Evolutionary conservation across 2,113 vertebrate species (phyloP), one percentile per base, ranked within the genome.

Genomic region (Cyanoliseus patagonus): DNA sequence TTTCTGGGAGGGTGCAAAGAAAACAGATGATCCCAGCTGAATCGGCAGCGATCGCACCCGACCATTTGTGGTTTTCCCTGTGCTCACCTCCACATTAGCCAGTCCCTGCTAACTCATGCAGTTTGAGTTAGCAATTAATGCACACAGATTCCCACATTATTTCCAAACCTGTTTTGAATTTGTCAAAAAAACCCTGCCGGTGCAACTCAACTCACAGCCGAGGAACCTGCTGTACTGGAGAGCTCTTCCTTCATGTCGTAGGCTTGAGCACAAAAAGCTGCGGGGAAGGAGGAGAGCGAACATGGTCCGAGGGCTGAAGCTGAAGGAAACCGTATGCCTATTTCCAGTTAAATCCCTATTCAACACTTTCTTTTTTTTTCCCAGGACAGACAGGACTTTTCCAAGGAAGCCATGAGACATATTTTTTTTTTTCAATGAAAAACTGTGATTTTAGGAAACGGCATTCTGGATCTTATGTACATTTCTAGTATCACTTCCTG

Each of bases 401-500:
- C 66, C 77, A 97, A 97, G 97, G 85, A 92, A 97, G 51, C 78
- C 79, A 59, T 3, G n/a, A 87, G 91, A 52, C 42, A n/a, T n/a
- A n/a, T n/a, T n/a, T 11, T 33, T 39, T 59, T 52, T 47, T 64
- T 33, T n/a, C 3, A 27, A 37, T 39, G 84, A 95, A 97, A 97
- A 96, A 61, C 61, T 42, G 85, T 28, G 76, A 94, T 97, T 97
- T 97, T 94, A 94, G 93, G 88, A 97, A 98, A 98, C 25, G 66
- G 95, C 94, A 95, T 95, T 97, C 93, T 96, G 98, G 97, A 98
- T 98, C 97, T 98, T 98, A 97, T 98, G 97, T 98, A 98, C 98
- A 98, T 99, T 99, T 98, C 97, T 98, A 98, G 97, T 98, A 98
- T 98, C 97, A 95, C 96, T 98, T 98, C 98, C 98, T 98, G 97